Evolutionary conservation across 2,888 invertebrate genomes (phyloP).

Genomic region (Lamproptera curius): DNA sequence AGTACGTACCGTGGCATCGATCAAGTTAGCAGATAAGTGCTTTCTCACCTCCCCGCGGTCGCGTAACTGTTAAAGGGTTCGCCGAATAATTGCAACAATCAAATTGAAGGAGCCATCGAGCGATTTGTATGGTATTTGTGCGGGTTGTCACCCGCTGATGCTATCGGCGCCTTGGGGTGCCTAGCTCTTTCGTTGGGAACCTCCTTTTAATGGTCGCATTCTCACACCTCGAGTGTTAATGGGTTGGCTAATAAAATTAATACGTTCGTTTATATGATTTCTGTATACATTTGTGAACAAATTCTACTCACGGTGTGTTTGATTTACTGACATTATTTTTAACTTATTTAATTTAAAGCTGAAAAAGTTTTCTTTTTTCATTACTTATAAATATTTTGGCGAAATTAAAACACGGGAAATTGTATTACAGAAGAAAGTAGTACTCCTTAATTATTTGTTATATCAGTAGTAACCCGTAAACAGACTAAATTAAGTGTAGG

Average conservation of each 20-base stretch:
- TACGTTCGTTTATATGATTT: neutral
- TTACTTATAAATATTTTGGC: too few relatives aligned
- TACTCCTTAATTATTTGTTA: too few relatives aligned
- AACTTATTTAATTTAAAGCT: too few relatives aligned
- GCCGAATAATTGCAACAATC: constrained; percentile 77
- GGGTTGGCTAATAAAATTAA: constrained; percentile 31
- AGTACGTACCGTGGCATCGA: constrained; percentile 56
- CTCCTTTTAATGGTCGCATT: constrained; percentile 55
- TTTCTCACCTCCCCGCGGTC: constrained; percentile 74
- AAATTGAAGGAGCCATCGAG: constrained; percentile 73
- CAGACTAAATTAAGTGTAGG: too few relatives aligned
- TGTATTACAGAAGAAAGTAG: too few relatives aligned
- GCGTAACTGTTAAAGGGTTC: constrained; percentile 68
- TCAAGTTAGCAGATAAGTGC: constrained; percentile 65
- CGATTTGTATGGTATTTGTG: constrained; percentile 77
- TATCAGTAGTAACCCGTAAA: too few relatives aligned
- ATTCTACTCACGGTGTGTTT: too few relatives aligned
- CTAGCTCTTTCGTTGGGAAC: constrained; percentile 50
- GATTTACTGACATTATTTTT: too few relatives aligned
- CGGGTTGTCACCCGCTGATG: constrained; percentile 75
- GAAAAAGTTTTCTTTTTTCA: too few relatives aligned
- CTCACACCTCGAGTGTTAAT: constrained; percentile 65
- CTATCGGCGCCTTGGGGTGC: constrained; percentile 66
- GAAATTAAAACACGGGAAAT: too few relatives aligned
- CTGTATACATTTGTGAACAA: too few relatives aligned